These are phyloP conservation scores for Zaprionus kolodkinae DNA, from an alignment of 1,140 invertebrate genomes.

Conservation along the genomic window DNA sequence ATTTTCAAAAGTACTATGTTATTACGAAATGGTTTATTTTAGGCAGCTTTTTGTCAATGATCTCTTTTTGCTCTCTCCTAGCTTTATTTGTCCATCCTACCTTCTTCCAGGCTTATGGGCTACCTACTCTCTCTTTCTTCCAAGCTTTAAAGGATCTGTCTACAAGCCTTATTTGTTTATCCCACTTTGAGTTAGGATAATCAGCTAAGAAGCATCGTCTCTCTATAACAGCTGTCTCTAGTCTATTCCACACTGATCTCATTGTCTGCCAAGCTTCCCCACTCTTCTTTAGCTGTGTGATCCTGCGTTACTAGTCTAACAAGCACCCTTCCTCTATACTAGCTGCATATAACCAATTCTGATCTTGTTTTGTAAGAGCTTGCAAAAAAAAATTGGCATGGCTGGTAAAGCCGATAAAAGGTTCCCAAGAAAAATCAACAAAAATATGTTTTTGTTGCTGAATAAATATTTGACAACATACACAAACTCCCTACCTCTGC, in stretches of 20 bases:
- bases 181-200: too few relatives aligned
- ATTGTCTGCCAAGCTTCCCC: not conserved
- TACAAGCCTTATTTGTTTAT: too few relatives aligned
- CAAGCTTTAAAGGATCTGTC: too few relatives aligned
- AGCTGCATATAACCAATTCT: not conserved
- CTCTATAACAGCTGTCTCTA: too few relatives aligned
- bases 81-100: too few relatives aligned
- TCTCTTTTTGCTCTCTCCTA: too few relatives aligned
- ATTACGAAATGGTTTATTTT: too few relatives aligned
- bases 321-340: not conserved
- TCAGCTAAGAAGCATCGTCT: too few relatives aligned
- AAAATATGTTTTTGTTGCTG: slow-evolving; percentile 55
- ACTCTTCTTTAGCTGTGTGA: not conserved
- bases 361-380: slow-evolving; percentile 39
- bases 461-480: slow-evolving; percentile 67
- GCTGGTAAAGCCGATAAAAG: slow-evolving; percentile 36
- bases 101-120: too few relatives aligned
- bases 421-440: slow-evolving; percentile 47
- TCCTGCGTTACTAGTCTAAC: slow-evolving; percentile 7
- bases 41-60: too few relatives aligned
- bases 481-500: not conserved
- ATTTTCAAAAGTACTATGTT: not conserved
- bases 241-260: too few relatives aligned
- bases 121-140: too few relatives aligned
- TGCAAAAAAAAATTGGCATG: slow-evolving; percentile 52